Evolutionary conservation across 2,113 vertebrate genomes (phyloP).

Genomic region (mouse (Mus musculus)): DNA sequence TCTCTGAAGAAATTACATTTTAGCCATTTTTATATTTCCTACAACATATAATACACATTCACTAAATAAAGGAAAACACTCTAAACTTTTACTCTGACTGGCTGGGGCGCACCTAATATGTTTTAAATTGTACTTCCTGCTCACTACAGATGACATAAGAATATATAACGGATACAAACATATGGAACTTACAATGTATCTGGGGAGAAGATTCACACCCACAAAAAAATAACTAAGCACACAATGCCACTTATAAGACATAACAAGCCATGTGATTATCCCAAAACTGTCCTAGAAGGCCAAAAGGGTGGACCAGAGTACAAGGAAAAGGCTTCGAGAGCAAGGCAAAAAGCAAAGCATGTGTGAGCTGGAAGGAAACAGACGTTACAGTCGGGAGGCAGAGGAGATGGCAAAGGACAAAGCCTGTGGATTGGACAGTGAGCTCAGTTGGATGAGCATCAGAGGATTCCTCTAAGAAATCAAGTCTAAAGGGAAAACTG

Average conservation of each 20-base stretch:
- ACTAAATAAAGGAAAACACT: conserved; percentile 21
- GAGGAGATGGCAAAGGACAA: not conserved
- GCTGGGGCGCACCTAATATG: not conserved
- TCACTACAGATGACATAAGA: conserved; percentile 1
- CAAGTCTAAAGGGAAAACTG: not conserved
- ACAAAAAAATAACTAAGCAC: not conserved
- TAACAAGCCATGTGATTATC: not conserved
- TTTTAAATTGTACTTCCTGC: not conserved
- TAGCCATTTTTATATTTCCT: not conserved
- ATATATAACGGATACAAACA: not conserved
- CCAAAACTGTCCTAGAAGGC: not conserved
- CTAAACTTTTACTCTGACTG: not conserved
- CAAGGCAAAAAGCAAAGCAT: not conserved
- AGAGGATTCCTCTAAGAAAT: conserved; percentile 10
- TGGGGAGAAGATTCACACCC: not conserved
- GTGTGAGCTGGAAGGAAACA: not conserved
- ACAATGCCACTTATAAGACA: not conserved
- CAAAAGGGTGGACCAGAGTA: not conserved
- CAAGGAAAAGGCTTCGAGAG: not conserved
- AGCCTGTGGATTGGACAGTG: not conserved
- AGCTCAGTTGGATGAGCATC: not conserved
- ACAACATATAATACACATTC: not conserved
- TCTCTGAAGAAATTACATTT: not conserved
- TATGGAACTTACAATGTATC: not conserved
- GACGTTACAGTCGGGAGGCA: not conserved